A percentile compares a stretch with the other conserved stretches of the same genome.
Evolutionary conservation across 2,888 invertebrate species (phyloP).

Genomic region (Eupithecia abbreviata): DNA sequence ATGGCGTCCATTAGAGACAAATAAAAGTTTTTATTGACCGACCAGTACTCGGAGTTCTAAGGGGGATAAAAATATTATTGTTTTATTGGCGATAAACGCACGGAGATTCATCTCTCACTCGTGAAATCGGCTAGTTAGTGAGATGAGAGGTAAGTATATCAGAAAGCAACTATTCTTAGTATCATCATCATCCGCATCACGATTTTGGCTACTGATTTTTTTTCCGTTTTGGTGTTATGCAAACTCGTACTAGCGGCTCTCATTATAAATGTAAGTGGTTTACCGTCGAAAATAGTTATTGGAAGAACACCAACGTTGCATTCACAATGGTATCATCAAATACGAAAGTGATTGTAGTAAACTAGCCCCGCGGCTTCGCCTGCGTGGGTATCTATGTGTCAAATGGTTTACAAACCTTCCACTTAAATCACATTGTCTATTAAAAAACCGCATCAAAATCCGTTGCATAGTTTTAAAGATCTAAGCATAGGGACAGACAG

Average conservation of each 20-base stretch:
- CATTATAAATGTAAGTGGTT: no score
- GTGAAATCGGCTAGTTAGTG: conserved; percentile 3
- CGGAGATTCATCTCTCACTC: conserved; percentile 24
- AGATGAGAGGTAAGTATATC: not conserved
- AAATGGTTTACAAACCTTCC: no score
- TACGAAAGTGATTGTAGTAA: no score
- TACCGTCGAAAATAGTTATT: no score
- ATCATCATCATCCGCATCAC: not conserved
- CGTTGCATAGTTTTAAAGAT: no score
- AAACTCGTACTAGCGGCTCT: not conserved
- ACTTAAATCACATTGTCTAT: no score
- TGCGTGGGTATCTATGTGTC: no score
- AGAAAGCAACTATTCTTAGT: not conserved
- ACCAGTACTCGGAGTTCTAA: conserved; percentile 29
- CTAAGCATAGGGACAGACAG: no score
- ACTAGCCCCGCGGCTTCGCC: no score
- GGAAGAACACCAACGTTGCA: no score
- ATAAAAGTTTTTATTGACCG: conserved; percentile 55
- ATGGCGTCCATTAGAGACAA: conserved; percentile 46
- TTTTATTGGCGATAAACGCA: conserved; percentile 24
- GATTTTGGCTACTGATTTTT: not conserved
- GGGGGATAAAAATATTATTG: conserved; percentile 30
- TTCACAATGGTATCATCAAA: no score
- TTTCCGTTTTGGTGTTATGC: not conserved
- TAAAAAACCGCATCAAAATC: no score